Conservation (phyloP, 2,113 vertebrate genomes). For the Actenoides hombroni region DNA sequence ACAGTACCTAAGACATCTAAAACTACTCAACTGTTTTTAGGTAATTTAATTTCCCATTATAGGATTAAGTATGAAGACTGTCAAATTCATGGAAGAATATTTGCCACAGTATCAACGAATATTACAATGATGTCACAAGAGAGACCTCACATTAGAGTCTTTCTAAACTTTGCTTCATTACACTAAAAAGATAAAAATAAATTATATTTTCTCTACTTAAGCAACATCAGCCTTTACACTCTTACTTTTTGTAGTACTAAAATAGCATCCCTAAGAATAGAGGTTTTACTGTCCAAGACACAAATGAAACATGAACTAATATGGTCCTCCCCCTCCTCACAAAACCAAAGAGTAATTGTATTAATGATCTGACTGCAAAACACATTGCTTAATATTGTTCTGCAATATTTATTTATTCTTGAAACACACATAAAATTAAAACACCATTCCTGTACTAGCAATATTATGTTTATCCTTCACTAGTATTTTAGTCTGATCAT, state of each 20-base stretch:
- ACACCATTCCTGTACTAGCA: background rate
- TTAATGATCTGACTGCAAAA: slow-evolving; percentile 18
- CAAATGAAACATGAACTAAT: background rate
- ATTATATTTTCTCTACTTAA: background rate
- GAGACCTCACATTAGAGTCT: background rate
- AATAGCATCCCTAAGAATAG: background rate
- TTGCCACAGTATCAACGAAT: background rate
- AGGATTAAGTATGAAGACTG: background rate
- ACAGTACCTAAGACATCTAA: background rate
- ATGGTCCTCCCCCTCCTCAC: background rate
- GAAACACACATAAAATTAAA: slow-evolving; percentile 7
- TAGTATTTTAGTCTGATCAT: slow-evolving; percentile 41
- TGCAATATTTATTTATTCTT: slow-evolving; percentile 55
- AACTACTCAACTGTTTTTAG: background rate
- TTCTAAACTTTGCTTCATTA: background rate
- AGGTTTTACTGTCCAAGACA: slow-evolving; percentile 24
- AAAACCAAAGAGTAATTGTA: slow-evolving; percentile 10
- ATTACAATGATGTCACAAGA: background rate
- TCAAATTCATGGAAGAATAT: background rate
- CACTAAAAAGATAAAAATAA: background rate
- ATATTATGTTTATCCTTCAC: slow-evolving; percentile 39
- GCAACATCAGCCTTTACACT: background rate
- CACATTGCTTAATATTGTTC: slow-evolving; percentile 23
- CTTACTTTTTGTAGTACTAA: background rate
- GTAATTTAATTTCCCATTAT: background rate